Base-by-base conservation (phyloP, 1,140 invertebrate genomes). In the Paracyclopina nana region DNA sequence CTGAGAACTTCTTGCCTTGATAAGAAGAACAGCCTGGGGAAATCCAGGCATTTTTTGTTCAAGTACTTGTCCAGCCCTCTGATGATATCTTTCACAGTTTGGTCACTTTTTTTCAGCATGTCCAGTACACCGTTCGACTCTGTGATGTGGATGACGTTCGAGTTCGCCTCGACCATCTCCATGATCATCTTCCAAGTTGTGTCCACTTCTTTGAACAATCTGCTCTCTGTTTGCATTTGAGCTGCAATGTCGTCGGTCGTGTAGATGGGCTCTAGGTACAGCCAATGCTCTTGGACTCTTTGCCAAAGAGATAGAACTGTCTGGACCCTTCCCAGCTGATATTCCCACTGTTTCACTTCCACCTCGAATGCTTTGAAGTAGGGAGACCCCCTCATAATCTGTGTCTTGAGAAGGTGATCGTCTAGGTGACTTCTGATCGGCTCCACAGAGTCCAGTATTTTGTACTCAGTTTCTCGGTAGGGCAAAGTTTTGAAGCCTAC, bases 211-310 rank as follows among this genome's bases (percentile, higher is more conserved):
- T 61, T 61, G 62, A 86, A 90, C 48, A 85, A 63, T 9, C 71
- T 66, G 6, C 79, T 82, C 67, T 94, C 88, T 60, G 86, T 79
- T 0, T 86, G 87, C 76, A 96, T 83, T 67, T 94, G 87, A 1
- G 77, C 76, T 27, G 86, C 77, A 55, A 94, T 92, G 61, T 94
- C 86, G 60, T 85, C 82, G 0, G 85, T 90, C 2, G 81, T 82
- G 65, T 9, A 30, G n/a, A 45, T 20, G 24, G 43, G 6, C 22
- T 45, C 43, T 26, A 45, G 9, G 16, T 45, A 20, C 4, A 45
- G 6, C 6, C 16, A 45, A 8, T 45, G 22, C 8, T 11, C 27
- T 22, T 45, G 43, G 9, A 45, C 43, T 9, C 9, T 22, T 26
- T 45, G 14, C 43, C n/a, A 45, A 8, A 25, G 6, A 8, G 6